phyloP scores from a whole-genome alignment of 2,113 vertebrate species.

The Macquaria australasica region DNA sequence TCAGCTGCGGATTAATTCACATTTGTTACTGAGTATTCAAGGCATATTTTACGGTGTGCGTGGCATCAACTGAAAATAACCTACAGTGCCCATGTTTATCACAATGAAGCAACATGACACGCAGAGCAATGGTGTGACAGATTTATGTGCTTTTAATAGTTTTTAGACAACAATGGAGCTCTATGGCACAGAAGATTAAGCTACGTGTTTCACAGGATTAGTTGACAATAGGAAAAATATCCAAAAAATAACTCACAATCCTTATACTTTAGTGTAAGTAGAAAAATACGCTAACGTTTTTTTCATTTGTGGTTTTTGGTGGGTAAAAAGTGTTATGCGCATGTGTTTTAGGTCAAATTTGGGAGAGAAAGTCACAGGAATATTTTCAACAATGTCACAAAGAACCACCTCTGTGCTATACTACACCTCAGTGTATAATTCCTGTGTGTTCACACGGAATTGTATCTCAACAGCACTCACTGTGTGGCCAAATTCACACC shows the following conservation, averaged over 20 bases:
- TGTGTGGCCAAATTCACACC: slow-evolving; percentile 14
- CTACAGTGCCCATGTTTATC: neutral
- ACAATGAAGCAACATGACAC: neutral
- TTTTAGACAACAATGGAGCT: neutral
- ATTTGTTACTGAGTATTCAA: neutral
- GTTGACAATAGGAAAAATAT: slow-evolving; percentile 1
- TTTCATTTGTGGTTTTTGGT: too few relatives aligned
- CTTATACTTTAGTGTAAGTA: neutral
- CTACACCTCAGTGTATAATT: neutral
- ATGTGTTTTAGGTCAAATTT: too few relatives aligned
- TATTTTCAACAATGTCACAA: slow-evolving; percentile 3
- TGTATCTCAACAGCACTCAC: neutral
- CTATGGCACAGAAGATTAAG: neutral
- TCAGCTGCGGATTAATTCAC: neutral
- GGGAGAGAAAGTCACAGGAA: neutral
- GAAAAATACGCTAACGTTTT: neutral
- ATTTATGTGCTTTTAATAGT: neutral
- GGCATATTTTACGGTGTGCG: too few relatives aligned
- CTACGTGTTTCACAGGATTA: neutral
- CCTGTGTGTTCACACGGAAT: slow-evolving; percentile 8
- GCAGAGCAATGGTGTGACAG: neutral
- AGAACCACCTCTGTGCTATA: neutral
- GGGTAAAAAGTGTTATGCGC: neutral
- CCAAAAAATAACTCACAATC: neutral
- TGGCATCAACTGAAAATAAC: neutral